A percentile compares a stretch with the other conserved stretches of the same genome.
Conservation (phyloP, 2,888 invertebrate species). For the Caenorhabditis zanzibari region DNA sequence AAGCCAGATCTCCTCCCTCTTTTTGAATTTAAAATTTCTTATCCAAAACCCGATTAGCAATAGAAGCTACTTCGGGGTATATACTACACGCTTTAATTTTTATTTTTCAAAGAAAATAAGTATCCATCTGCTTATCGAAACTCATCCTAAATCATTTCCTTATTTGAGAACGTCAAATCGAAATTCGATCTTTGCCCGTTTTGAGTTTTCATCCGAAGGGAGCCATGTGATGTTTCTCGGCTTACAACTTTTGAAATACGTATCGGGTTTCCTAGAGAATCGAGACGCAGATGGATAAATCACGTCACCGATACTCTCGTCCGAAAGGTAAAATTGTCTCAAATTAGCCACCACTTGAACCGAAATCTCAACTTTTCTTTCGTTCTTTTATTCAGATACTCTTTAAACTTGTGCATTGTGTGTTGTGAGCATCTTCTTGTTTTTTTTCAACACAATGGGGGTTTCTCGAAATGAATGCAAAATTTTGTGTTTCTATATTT, state of each 20-base stretch:
- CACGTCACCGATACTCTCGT: slow-evolving; percentile 47
- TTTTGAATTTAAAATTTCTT: background rate
- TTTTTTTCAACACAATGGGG: background rate
- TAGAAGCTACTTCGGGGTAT: background rate
- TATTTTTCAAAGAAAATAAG: background rate
- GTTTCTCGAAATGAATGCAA: background rate
- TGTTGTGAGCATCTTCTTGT: slow-evolving; percentile 9
- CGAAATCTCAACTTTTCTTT: slow-evolving; percentile 19
- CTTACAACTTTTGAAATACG: slow-evolving; percentile 58
- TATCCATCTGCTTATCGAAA: background rate
- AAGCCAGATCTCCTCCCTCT: background rate
- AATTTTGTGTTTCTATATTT: background rate
- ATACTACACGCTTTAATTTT: background rate
- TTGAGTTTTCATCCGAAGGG: background rate
- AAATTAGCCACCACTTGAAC: slow-evolving; percentile 42
- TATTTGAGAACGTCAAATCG: background rate
- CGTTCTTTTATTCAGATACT: slow-evolving; percentile 5
- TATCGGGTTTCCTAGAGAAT: slow-evolving; percentile 55
- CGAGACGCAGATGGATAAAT: slow-evolving; percentile 48
- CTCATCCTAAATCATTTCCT: slow-evolving; percentile 2
- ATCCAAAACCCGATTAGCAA: slow-evolving; percentile 17
- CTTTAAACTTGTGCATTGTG: slow-evolving; percentile 35
- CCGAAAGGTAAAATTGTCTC: slow-evolving; percentile 34
- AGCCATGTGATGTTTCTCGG: slow-evolving; percentile 60
- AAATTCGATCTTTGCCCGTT: slow-evolving; percentile 42